Conservation (phyloP, 2,888 invertebrate genomes). For the Idaea straminata region DNA sequence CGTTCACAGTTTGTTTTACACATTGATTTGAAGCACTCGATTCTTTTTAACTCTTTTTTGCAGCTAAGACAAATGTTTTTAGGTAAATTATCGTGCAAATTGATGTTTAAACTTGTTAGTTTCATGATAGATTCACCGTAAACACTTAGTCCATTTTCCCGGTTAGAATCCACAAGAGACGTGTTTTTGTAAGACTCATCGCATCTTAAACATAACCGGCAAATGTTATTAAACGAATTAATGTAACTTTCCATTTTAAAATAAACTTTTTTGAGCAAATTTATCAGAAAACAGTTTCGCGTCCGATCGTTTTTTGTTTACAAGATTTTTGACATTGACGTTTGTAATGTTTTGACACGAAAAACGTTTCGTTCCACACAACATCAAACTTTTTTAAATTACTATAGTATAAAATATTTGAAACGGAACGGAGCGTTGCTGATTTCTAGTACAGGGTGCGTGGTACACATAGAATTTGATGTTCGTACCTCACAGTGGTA, state of each 20-base stretch:
- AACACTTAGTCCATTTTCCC: constrained; percentile 45
- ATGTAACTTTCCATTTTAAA: constrained; percentile 43
- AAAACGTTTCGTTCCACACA: neutral
- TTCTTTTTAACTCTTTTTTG: constrained; percentile 51
- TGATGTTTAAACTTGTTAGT: constrained; percentile 49
- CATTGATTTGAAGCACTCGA: constrained; percentile 57
- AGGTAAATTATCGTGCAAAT: constrained; percentile 51
- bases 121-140: constrained; percentile 52
- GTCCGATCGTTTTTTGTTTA: constrained; percentile 6
- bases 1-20: constrained; percentile 55
- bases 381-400: neutral
- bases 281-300: constrained; percentile 5
- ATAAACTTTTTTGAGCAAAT: constrained; percentile 1
- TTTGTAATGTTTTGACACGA: neutral
- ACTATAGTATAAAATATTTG: neutral
- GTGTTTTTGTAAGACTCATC: constrained; percentile 47
- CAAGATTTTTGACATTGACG: constrained; percentile 5
- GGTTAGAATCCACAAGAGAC: constrained; percentile 47
- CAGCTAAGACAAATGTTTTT: constrained; percentile 57
- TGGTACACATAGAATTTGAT: too few species aligned
- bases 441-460: neutral
- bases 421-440: neutral
- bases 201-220: constrained; percentile 57
- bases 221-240: constrained; percentile 51
- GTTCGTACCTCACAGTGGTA: too few species aligned